Evolutionary conservation across 92 coral and sea anemone genomes (phyloP), one percentile per base, ranked within the genome.

Genomic region (Epizoanthus scotinus): DNA sequence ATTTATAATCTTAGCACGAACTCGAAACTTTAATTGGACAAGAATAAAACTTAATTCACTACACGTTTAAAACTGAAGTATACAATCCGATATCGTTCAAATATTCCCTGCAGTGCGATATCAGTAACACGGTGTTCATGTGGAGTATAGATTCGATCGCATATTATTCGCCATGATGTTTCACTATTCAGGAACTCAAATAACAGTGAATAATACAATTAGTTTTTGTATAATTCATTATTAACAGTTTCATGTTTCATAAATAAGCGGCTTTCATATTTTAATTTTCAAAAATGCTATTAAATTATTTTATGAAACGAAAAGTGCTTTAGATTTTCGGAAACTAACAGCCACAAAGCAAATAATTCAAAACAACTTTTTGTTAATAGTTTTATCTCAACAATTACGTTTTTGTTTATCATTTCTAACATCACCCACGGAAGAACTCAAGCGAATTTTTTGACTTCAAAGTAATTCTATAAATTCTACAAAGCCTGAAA

Each of bases 331-430:
- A 56, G 31, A 31, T 38, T 38, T 75, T 59, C 27, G 57, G 56
- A 75, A 58, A 58, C 44, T 67, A 55, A 49, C 81, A 59, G 31
- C 21, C 42, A 75, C 81, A 75, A 75, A 75, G 81, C 52, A 21
- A 21, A 0, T n/a, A 55, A 75, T 38, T 75, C 3, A 57, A 75
- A 60, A 10, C 15, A 19, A 29, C 2, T 8, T 64, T 64, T 62
- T 62, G 27, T 19, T 25, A 18, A 62, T 62, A 62, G 29, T 17
- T 44, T 44, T 44, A 44, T 44, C 52, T 44, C 1, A 44, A 44
- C 1, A 44, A 44, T 44, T 44, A 12, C 31, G 36, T 14, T 29
- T 3, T 28, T 13, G 31, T 29, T 64, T 28, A 64, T 64, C 14
- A 64, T 28, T 34, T 64, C 36, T 28, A 29, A 18, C 20, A 22